Base-by-base conservation (phyloP, 2,797 vertebrate genomes). In the Clarias fuscus region DNA sequence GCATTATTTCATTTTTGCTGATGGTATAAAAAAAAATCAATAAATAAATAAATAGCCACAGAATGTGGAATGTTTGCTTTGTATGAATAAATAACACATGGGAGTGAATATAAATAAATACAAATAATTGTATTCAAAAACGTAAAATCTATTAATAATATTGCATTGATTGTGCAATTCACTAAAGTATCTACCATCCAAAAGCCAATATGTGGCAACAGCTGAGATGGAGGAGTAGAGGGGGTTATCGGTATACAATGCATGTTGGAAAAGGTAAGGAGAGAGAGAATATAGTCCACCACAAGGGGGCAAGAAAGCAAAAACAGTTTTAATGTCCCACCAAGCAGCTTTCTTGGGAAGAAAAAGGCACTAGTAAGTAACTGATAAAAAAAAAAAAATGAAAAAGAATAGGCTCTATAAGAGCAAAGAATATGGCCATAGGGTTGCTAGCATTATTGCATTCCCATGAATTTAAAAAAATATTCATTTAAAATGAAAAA, bases 141-240 rank as follows among this genome's bases (percentile, higher is more conserved):
- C 80, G 72, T 87, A 88, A 82, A 92, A 65, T 94, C 94, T 94
- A 96, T 95, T 94, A 96, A 95, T 94, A 96, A 95, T 96, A 96
- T 97, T 98, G 98, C 98, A 98, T 98, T 98, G 98, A 96, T 97
- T 97, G 97, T 99, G 97, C 98, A 97, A 97, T 95, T 95, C 96
- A 93, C 93, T 93, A 93, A 95, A 93, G 94, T 94, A 94, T 95
- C 94, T 95, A 93, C 92, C 93, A 93, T 92, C 94, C 94, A 95
- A 91, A 92, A 90, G 56, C 85, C 90, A 90, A 89, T 90, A 90
- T 89, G 89, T 88, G 92, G 95, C 94, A 95, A 95, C 93, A 93
- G 95, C 95, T 62, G 95, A 67, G 68, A 91, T 88, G 89, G 84
- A 84, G 62, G 93, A 94, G 93, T 95, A 93, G 91, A 94, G 92